A percentile compares a stretch with the other conserved stretches of the same genome.
Conservation (phyloP, 2,888 invertebrate genomes). For the Ectemnius continuus region DNA sequence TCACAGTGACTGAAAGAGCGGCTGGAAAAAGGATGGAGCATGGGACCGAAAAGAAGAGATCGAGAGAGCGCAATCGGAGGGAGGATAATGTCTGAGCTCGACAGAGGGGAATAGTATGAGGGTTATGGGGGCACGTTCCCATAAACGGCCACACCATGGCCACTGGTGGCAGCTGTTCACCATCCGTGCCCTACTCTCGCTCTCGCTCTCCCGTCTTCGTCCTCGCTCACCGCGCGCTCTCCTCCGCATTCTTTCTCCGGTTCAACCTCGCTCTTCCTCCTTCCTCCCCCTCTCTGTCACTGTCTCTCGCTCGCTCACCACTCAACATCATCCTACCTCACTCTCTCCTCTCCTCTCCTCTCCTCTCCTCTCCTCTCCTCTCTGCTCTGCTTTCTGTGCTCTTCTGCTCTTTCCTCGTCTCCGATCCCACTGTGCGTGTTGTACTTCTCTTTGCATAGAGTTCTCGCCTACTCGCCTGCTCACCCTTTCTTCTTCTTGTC, state of each 20-base stretch:
- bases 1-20: slow-evolving; percentile 41
- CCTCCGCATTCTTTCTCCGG: slow-evolving; percentile 72
- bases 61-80: slow-evolving; percentile 11
- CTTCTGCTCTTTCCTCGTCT: slow-evolving; percentile 34
- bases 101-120: slow-evolving; percentile 55
- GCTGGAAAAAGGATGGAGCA: slow-evolving; percentile 25
- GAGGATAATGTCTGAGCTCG: too few species aligned
- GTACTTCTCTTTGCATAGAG: too few species aligned
- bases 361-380: slow-evolving; percentile 19
- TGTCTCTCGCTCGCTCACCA: too few species aligned
- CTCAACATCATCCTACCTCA: slow-evolving; percentile 1
- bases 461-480: slow-evolving; percentile 12
- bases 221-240: slow-evolving; percentile 50
- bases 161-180: slow-evolving; percentile 72
- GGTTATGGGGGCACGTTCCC: slow-evolving; percentile 69
- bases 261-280: slow-evolving; percentile 58
- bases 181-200: slow-evolving; percentile 72
- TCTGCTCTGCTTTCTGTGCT: slow-evolving; percentile 32
- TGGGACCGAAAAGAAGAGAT: slow-evolving; percentile 20
- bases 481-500: slow-evolving; percentile 18
- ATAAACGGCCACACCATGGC: slow-evolving; percentile 62
- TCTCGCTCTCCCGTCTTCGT: too few species aligned
- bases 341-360: slow-evolving; percentile 5
- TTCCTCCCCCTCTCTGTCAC: slow-evolving; percentile 11
- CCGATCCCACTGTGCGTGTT: too few species aligned